These are phyloP conservation scores for Tricholaema leucomelas DNA, from an alignment of 2,113 vertebrate species.

Conservation along the genomic window DNA sequence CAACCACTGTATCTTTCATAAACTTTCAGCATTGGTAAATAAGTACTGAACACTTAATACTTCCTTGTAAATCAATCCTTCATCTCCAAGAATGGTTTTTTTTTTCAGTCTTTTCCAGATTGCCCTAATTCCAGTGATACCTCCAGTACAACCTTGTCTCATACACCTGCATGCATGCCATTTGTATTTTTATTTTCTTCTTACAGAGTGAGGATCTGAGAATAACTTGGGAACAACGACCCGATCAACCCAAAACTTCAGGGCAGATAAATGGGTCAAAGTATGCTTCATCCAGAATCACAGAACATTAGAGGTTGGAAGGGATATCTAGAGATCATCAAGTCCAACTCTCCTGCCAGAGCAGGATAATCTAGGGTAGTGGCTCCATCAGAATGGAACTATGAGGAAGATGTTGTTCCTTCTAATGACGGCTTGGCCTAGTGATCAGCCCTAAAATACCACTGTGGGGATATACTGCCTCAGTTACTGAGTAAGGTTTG, in stretches of 20 bases:
- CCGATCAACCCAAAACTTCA: not conserved
- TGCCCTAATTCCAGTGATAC: not conserved
- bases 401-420: not conserved
- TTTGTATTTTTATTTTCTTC: not conserved
- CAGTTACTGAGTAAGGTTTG: not conserved
- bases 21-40: constrained; percentile 11
- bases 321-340: no score
- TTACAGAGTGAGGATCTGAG: not conserved
- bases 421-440: not conserved
- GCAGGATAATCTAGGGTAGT: no score
- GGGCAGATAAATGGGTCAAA: not conserved
- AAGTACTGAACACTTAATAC: not conserved
- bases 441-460: not conserved
- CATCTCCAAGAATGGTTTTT: constrained; percentile 2
- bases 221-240: not conserved
- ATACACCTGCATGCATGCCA: not conserved
- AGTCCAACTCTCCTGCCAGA: no score
- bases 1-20: not conserved
- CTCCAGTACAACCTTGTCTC: not conserved
- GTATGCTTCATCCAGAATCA: not conserved
- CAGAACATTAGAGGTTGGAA: no score
- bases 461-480: not conserved
- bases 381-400: not conserved
- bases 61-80: constrained; percentile 17
- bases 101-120: not conserved